Base-by-base conservation (phyloP, 2,113 vertebrate species). In the Lanius ludovicianus region DNA sequence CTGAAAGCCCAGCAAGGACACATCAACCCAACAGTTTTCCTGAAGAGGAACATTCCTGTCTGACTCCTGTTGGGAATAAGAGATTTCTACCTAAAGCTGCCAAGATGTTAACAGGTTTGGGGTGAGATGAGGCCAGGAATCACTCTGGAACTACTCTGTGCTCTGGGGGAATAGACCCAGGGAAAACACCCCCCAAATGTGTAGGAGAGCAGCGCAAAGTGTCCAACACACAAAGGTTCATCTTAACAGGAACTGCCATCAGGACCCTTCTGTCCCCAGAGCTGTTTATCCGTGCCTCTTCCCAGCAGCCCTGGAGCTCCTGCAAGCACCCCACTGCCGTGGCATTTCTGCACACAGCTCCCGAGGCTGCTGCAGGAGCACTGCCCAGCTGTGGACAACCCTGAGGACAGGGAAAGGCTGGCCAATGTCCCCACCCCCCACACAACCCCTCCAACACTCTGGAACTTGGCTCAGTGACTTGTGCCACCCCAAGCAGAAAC, bases 11-110 rank as follows among this genome's bases (percentile, higher is more conserved):
- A 37, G 27, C 55, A 70, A 57, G 67, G 83, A 53, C 46, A 28
- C 0, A 9, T 2, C 35, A 39, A 55, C 55, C 13, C 0, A 0
- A 20, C 7, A 20, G 60, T 20, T 87, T 44, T 39, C 10, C 73
- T 1, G 50, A 67, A 37, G 15, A 12, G 27, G 37, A 84, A 49
- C 15, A 2, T 10, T 69, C 46, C 55, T 69, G n/a, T 15, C 52
- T 57, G 55, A 13, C 11, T 74, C 73, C 47, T 37, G 35, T 1
- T 20, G n/a, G 9, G 33, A 42, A 13, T 9, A 39, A 41, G 39
- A 89, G 41, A 55, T 50, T 49, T 67, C 35, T 15, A 21, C 35
- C 39, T 13, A 50, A 35, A 74, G 64, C 49, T 79, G 89, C n/a
- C 74, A 28, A 49, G 3, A 21, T 0, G 5, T 56, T 7, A 15